phyloP scores from a whole-genome alignment of 2,113 vertebrate species.

The Channa maculata region DNA sequence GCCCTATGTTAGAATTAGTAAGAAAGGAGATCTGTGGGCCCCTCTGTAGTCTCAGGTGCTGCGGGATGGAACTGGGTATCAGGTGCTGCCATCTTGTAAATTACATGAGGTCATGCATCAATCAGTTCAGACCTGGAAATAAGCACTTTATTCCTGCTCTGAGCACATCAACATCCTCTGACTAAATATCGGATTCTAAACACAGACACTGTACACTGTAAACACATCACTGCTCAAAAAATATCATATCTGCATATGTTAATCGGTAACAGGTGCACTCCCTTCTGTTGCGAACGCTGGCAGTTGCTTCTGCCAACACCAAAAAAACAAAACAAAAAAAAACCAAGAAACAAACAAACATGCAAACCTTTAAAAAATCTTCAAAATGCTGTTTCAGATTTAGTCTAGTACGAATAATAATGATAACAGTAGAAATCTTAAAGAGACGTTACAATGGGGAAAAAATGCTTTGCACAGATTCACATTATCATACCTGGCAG shows the following conservation, averaged over 20 bases:
- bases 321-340: slow-evolving; percentile 16
- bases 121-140: slow-evolving; percentile 39
- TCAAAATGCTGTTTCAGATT: background rate
- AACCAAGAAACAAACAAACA: slow-evolving; percentile 4
- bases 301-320: slow-evolving; percentile 39
- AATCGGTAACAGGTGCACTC: slow-evolving; percentile 58
- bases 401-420: slow-evolving; percentile 6
- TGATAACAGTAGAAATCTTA: background rate
- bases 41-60: slow-evolving; percentile 12
- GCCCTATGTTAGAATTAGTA: background rate
- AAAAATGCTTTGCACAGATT: slow-evolving; percentile 22
- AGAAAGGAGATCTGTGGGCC: background rate
- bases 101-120: slow-evolving; percentile 47
- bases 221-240: slow-evolving; percentile 45
- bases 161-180: slow-evolving; percentile 33
- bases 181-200: slow-evolving; percentile 68
- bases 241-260: slow-evolving; percentile 19
- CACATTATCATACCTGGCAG: slow-evolving; percentile 41
- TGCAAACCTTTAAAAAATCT: slow-evolving; percentile 5
- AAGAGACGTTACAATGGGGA: background rate
- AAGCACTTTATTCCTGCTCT: slow-evolving; percentile 54
- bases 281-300: slow-evolving; percentile 50
- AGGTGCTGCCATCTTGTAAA: slow-evolving; percentile 77
- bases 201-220: slow-evolving; percentile 38
- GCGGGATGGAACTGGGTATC: slow-evolving; percentile 23